Conservation (phyloP, 2,888 invertebrate species). For the Ectemnius lituratus region DNA sequence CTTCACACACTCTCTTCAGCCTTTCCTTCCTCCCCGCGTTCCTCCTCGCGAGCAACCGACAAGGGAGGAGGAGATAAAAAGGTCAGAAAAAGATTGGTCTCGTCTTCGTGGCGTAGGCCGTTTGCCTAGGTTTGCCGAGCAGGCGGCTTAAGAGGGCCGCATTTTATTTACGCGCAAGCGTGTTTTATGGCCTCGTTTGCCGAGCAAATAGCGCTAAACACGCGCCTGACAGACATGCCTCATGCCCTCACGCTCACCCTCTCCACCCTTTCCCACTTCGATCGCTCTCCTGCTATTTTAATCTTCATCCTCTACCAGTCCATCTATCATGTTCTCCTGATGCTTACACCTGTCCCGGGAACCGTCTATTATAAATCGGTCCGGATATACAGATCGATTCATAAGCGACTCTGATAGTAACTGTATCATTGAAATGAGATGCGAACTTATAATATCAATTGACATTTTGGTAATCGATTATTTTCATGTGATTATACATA, state of each 20-base stretch:
- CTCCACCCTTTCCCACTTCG: background rate
- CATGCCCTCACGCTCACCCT: background rate
- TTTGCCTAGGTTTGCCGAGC: constrained; percentile 44
- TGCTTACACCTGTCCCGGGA: too few relatives aligned
- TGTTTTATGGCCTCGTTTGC: constrained; percentile 71
- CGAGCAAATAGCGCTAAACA: constrained; percentile 66
- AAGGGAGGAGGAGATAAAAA: background rate
- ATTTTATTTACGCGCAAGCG: constrained; percentile 71
- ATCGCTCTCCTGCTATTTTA: background rate
- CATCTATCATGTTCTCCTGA: too few relatives aligned
- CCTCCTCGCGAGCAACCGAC: background rate
- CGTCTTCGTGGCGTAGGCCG: constrained; percentile 39
- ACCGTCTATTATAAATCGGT: too few relatives aligned
- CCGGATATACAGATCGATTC: too few relatives aligned
- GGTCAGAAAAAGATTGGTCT: constrained; percentile 23
- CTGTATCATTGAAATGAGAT: too few relatives aligned
- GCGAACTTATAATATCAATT: too few relatives aligned
- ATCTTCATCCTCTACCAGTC: background rate
- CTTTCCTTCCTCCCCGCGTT: too few relatives aligned
- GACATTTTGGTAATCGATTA: too few relatives aligned
- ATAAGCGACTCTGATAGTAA: too few relatives aligned
- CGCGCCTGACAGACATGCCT: constrained; percentile 43
- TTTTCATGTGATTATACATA: too few relatives aligned
- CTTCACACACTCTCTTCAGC: too few relatives aligned
- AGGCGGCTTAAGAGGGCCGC: constrained; percentile 44